These are phyloP conservation scores for Nudaria mundana DNA, from an alignment of 2,888 invertebrate genomes.

Conservation along the genomic window DNA sequence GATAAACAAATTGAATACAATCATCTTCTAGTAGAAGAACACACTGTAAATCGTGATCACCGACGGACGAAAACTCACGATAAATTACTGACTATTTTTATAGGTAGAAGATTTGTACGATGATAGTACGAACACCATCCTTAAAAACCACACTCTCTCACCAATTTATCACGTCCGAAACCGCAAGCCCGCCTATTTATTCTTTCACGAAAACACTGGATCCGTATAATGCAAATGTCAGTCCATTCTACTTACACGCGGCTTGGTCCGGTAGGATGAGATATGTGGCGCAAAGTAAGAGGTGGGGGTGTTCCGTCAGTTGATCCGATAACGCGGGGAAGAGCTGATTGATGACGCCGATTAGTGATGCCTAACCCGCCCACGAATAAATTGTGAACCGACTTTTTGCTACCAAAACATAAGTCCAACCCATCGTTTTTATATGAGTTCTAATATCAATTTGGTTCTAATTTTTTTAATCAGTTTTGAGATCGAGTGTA, in stretches of 20 bases:
- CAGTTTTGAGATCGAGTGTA: too few relatives aligned
- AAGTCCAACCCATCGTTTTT: conserved; percentile 50
- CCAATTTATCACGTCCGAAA: conserved; percentile 1
- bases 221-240: conserved; percentile 15
- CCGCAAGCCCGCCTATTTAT: conserved; percentile 3
- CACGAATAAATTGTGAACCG: conserved; percentile 75
- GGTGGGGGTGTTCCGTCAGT: conserved; percentile 59
- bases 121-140: too few relatives aligned
- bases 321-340: conserved; percentile 69
- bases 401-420: conserved; percentile 69
- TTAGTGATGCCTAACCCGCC: conserved; percentile 77
- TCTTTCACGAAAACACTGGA: conserved; percentile 3
- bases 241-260: conserved; percentile 15
- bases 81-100: too few relatives aligned
- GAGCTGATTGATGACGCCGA: conserved; percentile 79
- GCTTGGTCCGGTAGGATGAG: conserved; percentile 25
- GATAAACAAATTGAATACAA: too few relatives aligned
- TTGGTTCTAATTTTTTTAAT: too few relatives aligned
- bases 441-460: too few relatives aligned
- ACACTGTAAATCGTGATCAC: too few relatives aligned
- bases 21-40: too few relatives aligned
- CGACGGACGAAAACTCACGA: too few relatives aligned
- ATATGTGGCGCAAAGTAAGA: conserved; percentile 29
- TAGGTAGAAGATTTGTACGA: too few relatives aligned
- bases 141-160: background rate